These are phyloP conservation scores for Aricia artaxerxes DNA, from an alignment of 2,888 invertebrate genomes.

Conservation along the genomic window DNA sequence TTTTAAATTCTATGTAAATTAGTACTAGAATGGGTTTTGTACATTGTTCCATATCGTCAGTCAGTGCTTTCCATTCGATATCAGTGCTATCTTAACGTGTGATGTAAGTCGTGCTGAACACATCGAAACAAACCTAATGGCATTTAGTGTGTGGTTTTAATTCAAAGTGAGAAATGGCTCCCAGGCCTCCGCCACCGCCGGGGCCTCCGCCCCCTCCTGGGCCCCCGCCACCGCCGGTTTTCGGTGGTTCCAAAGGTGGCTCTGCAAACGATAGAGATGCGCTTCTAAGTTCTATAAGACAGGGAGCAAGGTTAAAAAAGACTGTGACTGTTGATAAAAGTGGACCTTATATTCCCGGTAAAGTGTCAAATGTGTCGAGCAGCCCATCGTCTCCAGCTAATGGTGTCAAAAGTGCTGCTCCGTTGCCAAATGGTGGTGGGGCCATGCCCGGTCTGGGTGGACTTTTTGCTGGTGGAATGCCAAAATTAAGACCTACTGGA, in stretches of 20 bases:
- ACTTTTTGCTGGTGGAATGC: conserved; percentile 91
- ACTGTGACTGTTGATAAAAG: conserved; percentile 95
- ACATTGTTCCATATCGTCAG: conserved; percentile 58
- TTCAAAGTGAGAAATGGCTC: conserved; percentile 69
- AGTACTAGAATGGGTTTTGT: conserved; percentile 64
- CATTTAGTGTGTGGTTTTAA: conserved; percentile 43
- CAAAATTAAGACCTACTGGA: conserved; percentile 88
- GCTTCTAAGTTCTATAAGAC: conserved; percentile 90
- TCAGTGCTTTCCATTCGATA: conserved; percentile 63
- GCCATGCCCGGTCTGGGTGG: conserved; percentile 81
- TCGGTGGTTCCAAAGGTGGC: conserved; percentile 69
- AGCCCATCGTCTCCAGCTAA: conserved; percentile 58
- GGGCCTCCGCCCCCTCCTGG: conserved; percentile 84
- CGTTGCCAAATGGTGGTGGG: conserved; percentile 65
- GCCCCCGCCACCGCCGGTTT: conserved; percentile 78
- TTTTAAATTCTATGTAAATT: conserved; percentile 72
- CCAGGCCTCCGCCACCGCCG: conserved; percentile 84
- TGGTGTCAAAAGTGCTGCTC: conserved; percentile 58
- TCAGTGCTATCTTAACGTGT: conserved; percentile 50
- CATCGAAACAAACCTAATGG: conserved; percentile 42
- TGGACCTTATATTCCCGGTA: conserved; percentile 88
- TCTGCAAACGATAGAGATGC: conserved; percentile 83
- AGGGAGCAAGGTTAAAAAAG: conserved; percentile 90
- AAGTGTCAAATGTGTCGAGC: conserved; percentile 60
- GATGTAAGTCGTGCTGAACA: conserved; percentile 45